Conservation (phyloP, 64 coral and sea anemone genomes). For the Montipora foliosa region DNA sequence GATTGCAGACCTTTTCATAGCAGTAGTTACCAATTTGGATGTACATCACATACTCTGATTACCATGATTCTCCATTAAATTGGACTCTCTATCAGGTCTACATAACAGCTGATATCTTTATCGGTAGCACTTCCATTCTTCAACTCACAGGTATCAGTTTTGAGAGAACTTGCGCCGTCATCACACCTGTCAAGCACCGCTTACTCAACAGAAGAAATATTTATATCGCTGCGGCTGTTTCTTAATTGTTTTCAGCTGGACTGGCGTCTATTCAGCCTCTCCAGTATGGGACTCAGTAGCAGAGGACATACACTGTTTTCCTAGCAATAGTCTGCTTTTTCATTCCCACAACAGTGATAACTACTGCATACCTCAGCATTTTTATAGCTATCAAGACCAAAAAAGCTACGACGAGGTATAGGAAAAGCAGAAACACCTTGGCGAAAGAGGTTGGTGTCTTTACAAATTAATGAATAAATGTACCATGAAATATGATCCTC, state of each 20-base stretch:
- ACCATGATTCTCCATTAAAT: neutral
- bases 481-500: neutral
- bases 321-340: conserved; percentile 64
- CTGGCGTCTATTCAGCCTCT: conserved; percentile 67
- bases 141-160: too few relatives aligned
- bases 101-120: conserved; percentile 66
- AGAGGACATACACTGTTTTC: conserved; percentile 52
- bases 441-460: conserved; percentile 21
- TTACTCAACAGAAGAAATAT: too few relatives aligned
- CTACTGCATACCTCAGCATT: conserved; percentile 58
- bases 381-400: conserved; percentile 32
- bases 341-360: conserved; percentile 58
- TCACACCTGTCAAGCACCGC: too few relatives aligned
- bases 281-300: conserved; percentile 53
- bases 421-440: neutral
- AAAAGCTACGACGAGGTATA: neutral
- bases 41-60: neutral
- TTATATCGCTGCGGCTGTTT: too few relatives aligned
- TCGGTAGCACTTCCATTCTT: neutral
- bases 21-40: conserved; percentile 63
- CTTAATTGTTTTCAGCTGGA: neutral
- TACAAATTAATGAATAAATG: neutral
- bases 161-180: too few relatives aligned
- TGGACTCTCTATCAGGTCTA: conserved; percentile 56
- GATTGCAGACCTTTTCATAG: conserved; percentile 55